Conservation (phyloP, 2,113 vertebrate species). For the Triplophysa siluroides region DNA sequence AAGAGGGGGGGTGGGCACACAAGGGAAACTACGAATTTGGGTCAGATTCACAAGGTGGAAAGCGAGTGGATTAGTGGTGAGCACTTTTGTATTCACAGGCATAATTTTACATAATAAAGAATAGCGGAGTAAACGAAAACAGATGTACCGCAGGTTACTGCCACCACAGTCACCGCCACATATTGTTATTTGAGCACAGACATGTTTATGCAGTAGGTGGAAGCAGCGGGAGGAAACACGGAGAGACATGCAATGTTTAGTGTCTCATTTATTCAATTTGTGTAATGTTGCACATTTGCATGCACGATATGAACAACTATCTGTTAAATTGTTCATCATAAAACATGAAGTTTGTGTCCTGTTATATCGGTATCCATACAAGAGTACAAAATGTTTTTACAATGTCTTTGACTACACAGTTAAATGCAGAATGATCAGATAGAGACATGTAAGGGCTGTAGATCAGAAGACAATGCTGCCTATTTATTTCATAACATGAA, state of each 20-base stretch:
- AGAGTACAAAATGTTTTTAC: no score
- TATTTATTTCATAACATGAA: no score
- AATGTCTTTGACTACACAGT: no score
- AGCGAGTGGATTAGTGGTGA: slow-evolving; percentile 67
- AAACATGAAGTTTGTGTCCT: neutral
- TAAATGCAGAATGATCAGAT: no score
- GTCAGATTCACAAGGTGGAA: slow-evolving; percentile 75
- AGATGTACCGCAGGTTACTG: slow-evolving; percentile 69
- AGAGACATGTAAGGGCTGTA: no score
- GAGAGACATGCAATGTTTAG: slow-evolving; percentile 55
- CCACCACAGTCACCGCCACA: slow-evolving; percentile 52
- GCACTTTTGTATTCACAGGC: slow-evolving; percentile 65
- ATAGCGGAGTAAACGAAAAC: slow-evolving; percentile 63
- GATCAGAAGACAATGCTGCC: no score
- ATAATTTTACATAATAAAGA: slow-evolving; percentile 73
- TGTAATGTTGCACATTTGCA: neutral
- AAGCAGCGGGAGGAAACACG: slow-evolving; percentile 61
- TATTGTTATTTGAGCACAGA: slow-evolving; percentile 60
- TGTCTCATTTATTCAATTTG: slow-evolving; percentile 60
- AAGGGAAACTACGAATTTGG: slow-evolving; percentile 69
- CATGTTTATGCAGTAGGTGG: slow-evolving; percentile 69
- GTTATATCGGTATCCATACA: no score
- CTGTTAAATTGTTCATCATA: neutral
- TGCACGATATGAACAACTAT: no score
- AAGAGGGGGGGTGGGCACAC: slow-evolving; percentile 46